Base-by-base conservation (phyloP, 2,113 vertebrate species). In the Azemiops feae region DNA sequence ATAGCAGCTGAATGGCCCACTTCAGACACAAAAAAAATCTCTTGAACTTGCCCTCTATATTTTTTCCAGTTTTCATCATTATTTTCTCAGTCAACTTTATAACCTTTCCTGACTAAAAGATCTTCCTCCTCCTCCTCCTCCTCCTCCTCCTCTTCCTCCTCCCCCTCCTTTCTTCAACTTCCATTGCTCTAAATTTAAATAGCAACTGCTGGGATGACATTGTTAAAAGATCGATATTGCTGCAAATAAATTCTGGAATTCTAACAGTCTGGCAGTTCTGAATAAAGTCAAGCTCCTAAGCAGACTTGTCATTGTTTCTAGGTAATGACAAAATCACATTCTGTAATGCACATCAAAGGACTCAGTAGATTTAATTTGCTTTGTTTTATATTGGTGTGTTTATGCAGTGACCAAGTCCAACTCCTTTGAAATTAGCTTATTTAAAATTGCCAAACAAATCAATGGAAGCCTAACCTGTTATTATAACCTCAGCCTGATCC, bases 181-280 rank as follows among this genome's bases (percentile, higher is more conserved):
- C 27, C 27, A 30, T 52, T 87, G 47, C 47, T 87, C 25, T 53
- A 34, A 34, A 88, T 88, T 88, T 52, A 16, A 55, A 88, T n/a
- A 88, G 87, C 30, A 54, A 34, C 9, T 55, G 22, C n/a, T 23
- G 20, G 87, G n/a, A 88, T 88, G 91, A 95, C 93, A 92, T 95
- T 93, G 50, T 55, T 93, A 93, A 93, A 95, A 95, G 94, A 95
- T 96, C 94, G 91, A 25, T 27, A 43, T 34, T 58, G 87, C 57
- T 90, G 87, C 74, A 96, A 95, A 96, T 55, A 94, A 95, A 39
- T 45, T 64, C 85, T 5, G 0, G 93, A 34, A 94, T 47, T 69
- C 34, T 92, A 95, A 93, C 85, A 1, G 22, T 30, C 22, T 54
- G 92, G 90, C 47, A 94, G 96, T 92, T 45, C 16, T 0, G 25